These are phyloP conservation scores for Macrotrachela quadricornifera DNA, from an alignment of 1,140 invertebrate genomes.

Conservation along the genomic window DNA sequence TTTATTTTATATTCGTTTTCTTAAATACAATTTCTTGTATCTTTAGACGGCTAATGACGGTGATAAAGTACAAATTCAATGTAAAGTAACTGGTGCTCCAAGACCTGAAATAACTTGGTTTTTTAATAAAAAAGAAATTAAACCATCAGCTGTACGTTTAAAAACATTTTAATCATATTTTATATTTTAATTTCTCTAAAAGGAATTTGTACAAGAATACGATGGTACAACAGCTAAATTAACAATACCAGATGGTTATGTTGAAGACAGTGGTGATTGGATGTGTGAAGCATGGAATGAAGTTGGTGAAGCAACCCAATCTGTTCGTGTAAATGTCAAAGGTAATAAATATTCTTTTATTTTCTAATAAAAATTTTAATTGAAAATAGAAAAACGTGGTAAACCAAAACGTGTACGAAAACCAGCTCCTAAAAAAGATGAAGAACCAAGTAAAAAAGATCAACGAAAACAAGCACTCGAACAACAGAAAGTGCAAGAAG, in stretches of 20 bases:
- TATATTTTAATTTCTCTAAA: too few species aligned
- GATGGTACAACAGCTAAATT: constrained; percentile 36
- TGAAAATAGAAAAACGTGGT: background rate
- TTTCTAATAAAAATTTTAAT: too few species aligned
- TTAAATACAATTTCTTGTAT: background rate
- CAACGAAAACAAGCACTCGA: background rate
- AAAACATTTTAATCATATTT: background rate
- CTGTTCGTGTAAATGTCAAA: constrained; percentile 21
- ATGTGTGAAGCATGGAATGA: constrained; percentile 67
- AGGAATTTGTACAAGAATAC: constrained; percentile 1
- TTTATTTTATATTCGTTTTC: background rate
- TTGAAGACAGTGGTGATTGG: constrained; percentile 73
- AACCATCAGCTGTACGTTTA: background rate
- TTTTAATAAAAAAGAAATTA: background rate
- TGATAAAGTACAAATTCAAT: constrained; percentile 18
- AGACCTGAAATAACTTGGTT: constrained; percentile 12
- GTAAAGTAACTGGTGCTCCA: constrained; percentile 22
- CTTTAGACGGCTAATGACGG: constrained; percentile 16
- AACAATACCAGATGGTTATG: constrained; percentile 79
- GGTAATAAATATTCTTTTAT: too few species aligned
- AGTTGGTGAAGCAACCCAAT: constrained; percentile 47
- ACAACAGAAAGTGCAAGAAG: too few species aligned
- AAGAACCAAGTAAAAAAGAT: constrained; percentile 1
- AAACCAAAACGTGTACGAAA: background rate
- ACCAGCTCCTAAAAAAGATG: background rate